Base-by-base conservation (phyloP, 92 coral and sea anemone genomes). In the Phymanthus crucifer region DNA sequence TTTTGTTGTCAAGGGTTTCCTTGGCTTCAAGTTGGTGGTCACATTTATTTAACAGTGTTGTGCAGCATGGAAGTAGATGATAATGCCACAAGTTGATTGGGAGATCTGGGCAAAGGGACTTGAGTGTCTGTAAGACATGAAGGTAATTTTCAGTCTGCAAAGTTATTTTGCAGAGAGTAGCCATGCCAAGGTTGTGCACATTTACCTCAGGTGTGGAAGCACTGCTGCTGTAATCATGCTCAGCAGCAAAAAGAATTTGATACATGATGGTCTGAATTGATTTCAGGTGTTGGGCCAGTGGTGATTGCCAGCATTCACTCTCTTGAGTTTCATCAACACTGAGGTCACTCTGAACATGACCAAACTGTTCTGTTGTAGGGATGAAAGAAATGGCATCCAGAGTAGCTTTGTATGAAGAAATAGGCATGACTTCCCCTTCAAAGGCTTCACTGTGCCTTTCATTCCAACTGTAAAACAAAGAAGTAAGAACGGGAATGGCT, bases 401-500 rank as follows among this genome's bases (percentile, higher is more conserved):
- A 17, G 90, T 64, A 48, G 84, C 88, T 54, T 84, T 79, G 86
- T 89, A 89, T 72, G 88, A 81, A 32, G 78, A 19, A 46, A 89
- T 79, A 6, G 90, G 85, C n/a, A 82, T 61, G 67, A 82, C 78
- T 19, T 66, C 73, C 3, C 83, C 90, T 52, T 77, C 84, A 61
- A 61, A 61, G 31, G 64, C 50, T 6, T 80, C 87, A 37, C 67
- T 18, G 64, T 86, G 90, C 6, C 75, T 81, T 54, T 89, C 93
- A 79, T 89, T 89, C 93, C 93, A 89, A 48, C 80, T 78, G 32
- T 89, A 89, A 36, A 89, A 70, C 18, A 89, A 85, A 1, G 86
- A 79, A 18, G 93, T 86, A 36, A 89, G 69, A 47, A 84, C 79
- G 24, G 93, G 90, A 66, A 89, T 31, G 19, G 93, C 80, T 66